Percentiles rank a stretch among this genome's conserved stretches.
Conservation (phyloP, 2,888 invertebrate species). For the Cenopis cana region DNA sequence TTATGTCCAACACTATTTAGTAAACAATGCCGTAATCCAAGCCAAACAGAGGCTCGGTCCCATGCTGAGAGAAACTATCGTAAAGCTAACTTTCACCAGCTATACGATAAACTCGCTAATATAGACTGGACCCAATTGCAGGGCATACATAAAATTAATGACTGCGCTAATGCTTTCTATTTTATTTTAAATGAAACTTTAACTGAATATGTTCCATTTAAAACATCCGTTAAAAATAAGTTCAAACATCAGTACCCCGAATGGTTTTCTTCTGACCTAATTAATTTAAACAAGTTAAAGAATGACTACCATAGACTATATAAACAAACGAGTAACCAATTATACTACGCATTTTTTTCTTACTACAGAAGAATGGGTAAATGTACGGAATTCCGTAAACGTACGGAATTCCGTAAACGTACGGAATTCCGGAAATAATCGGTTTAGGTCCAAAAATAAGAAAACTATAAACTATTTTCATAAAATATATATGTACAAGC, state of each 20-base stretch:
- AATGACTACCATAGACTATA: neutral
- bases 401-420: too few species aligned
- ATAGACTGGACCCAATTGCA: neutral
- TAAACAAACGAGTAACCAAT: neutral
- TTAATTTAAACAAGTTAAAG: neutral
- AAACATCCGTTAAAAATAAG: neutral
- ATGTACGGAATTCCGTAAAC: too few species aligned
- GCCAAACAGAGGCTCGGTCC: too few species aligned
- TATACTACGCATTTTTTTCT: constrained; percentile 1
- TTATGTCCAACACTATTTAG: too few species aligned
- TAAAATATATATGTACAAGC: too few species aligned
- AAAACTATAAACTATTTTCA: too few species aligned
- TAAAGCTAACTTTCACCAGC: neutral
- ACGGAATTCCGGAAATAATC: too few species aligned
- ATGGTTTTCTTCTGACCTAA: neutral
- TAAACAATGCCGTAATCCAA: too few species aligned
- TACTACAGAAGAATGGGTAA: constrained; percentile 1
- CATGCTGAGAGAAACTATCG: too few species aligned
- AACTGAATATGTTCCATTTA: neutral
- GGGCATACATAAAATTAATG: neutral
- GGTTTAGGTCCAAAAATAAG: too few species aligned
- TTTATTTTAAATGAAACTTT: neutral
- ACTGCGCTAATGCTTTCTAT: neutral
- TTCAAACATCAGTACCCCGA: neutral
- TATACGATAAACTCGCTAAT: neutral